These are phyloP conservation scores for Achlya flavicornis DNA, from an alignment of 2,888 invertebrate species.

Conservation along the genomic window DNA sequence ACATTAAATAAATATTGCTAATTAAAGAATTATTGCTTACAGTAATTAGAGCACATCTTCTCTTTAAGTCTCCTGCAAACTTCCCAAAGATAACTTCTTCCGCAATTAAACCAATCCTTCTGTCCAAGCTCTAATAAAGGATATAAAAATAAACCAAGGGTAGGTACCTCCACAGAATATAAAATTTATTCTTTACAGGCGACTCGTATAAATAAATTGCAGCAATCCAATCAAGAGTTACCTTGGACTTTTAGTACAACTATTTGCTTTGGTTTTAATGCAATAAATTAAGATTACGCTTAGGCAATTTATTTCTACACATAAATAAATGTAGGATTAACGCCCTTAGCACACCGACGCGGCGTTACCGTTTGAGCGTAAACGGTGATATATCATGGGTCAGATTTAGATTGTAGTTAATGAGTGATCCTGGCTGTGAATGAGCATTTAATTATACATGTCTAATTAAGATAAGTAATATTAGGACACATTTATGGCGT, in stretches of 20 bases:
- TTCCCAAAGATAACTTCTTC: too few species aligned
- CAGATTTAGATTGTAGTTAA: constrained; percentile 6
- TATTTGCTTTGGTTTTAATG: constrained; percentile 7
- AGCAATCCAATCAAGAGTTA: neutral
- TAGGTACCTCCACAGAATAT: neutral
- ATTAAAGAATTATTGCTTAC: too few species aligned
- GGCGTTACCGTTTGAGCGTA: constrained; percentile 10
- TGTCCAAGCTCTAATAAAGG: too few species aligned
- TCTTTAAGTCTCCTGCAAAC: too few species aligned
- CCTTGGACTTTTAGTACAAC: neutral
- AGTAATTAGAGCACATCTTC: too few species aligned
- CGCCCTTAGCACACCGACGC: constrained; percentile 12
- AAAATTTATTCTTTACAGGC: neutral
- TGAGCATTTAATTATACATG: neutral
- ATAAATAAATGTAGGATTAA: constrained; percentile 14
- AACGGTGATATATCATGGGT: neutral
- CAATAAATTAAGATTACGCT: constrained; percentile 12
- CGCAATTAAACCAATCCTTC: too few species aligned
- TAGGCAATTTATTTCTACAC: constrained; percentile 9
- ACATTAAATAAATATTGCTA: too few species aligned
- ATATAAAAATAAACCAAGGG: too few species aligned
- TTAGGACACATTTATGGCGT: neutral
- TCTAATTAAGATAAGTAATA: neutral
- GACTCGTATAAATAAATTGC: neutral
- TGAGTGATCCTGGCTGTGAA: neutral